Base-by-base conservation (phyloP, 2,888 invertebrate species). In the Thelaira solivaga region DNA sequence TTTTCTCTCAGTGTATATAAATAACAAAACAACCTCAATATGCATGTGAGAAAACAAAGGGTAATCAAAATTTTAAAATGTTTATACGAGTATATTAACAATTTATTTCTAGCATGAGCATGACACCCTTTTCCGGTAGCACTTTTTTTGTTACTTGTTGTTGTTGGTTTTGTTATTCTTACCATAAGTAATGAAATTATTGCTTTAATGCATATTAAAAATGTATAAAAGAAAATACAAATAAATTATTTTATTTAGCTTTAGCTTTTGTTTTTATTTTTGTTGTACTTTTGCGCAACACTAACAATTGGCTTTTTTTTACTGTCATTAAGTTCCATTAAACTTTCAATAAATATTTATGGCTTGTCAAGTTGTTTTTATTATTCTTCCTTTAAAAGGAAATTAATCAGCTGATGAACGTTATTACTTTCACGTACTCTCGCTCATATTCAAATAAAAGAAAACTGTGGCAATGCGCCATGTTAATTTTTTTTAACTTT, bases 121-220 rank as follows among this genome's bases (percentile, higher is more conserved):
- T 73, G 74, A 74, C 78, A 78, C 78, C 74, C 69, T 65, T 72
- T 78, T 78, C 73, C 77, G 73, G 77, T 65, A 41, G 22, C 39
- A 16, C 31, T 43, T 41, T 16, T 45, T 20, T 20, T 59, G 11
- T 13, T 45, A 10, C 20, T 49, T 16, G 29, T 53, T 29, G 4
- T 8, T 59, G 8, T 41, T 59, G 13, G 20, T 49, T 6, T 71
- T 61, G 8, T 43, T 51, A 26, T 45, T 74, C 51, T 65, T 73
- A 29, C 36, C 59, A 51, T 59, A 72, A 55, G 24, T 29, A 55
- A 8, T 45, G 13, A 45, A 74, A 45, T 67, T 64, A 55, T 67
- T 67, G 74, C 67, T 67, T 29, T 61, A 53, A 55, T 69, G 68
- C 55, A 65, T 59, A 73, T 62, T 67, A 74, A 61, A 45, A 59